These are phyloP conservation scores for Marmota monax DNA, from an alignment of 2,113 vertebrate genomes.

Conservation along the genomic window DNA sequence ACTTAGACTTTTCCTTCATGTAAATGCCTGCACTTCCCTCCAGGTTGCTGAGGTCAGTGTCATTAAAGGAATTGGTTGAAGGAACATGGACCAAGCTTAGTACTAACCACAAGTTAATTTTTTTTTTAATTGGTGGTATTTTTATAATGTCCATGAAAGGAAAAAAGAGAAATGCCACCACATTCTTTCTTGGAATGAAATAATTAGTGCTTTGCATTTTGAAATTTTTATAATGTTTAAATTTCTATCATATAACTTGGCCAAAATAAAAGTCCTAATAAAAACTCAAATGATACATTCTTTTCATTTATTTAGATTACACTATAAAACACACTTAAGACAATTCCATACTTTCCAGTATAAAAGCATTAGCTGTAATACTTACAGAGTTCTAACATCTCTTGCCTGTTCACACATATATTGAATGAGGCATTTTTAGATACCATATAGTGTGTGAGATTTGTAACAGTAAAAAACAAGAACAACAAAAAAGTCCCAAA, in stretches of 20 bases:
- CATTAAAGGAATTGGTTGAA: background rate
- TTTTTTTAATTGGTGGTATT: background rate
- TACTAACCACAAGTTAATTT: background rate
- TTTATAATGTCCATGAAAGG: background rate
- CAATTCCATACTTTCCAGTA: background rate
- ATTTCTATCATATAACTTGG: background rate
- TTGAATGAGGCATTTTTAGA: conserved; percentile 46
- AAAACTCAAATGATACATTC: background rate
- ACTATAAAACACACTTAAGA: conserved; percentile 20
- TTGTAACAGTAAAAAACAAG: background rate
- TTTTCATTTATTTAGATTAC: background rate
- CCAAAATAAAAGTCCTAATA: background rate
- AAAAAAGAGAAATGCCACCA: background rate
- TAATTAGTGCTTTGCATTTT: background rate
- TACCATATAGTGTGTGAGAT: background rate
- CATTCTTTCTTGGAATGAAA: background rate
- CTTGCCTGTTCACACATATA: conserved; percentile 3
- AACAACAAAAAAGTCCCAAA: background rate
- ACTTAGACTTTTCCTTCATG: too few relatives aligned
- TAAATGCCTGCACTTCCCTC: fast-evolving
- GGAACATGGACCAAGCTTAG: background rate
- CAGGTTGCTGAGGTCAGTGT: background rate
- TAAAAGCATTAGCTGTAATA: background rate
- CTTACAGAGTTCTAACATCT: background rate
- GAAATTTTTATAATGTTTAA: conserved; percentile 17